Evolutionary conservation across 2,113 vertebrate genomes (phyloP).

Genomic region (Gymnocephalus cernua): DNA sequence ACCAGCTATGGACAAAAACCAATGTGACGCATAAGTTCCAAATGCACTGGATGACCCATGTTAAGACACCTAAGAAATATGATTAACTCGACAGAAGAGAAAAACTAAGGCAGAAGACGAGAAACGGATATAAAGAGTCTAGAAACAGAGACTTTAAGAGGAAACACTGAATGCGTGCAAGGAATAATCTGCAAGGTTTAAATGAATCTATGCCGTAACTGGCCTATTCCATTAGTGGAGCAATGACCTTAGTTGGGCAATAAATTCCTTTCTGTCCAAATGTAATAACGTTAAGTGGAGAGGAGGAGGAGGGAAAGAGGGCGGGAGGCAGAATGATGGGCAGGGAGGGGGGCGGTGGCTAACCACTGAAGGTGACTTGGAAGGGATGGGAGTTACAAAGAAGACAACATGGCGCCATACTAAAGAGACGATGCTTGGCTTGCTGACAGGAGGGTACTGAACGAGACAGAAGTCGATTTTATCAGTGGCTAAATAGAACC

Average conservation of each 20-base stretch:
- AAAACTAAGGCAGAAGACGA: conserved; percentile 6
- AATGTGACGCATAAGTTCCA: conserved; percentile 1
- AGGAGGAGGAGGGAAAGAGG: conserved; percentile 63
- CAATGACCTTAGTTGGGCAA: conserved; percentile 83
- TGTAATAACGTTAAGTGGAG: conserved; percentile 89
- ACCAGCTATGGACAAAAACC: conserved; percentile 46
- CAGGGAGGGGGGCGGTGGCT: conserved; percentile 52
- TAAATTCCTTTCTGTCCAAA: conserved; percentile 89
- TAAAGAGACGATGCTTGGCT: background rate
- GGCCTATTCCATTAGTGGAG: conserved; percentile 90
- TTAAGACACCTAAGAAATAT: conserved; percentile 79
- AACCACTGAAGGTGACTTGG: conserved; percentile 80
- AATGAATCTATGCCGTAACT: conserved; percentile 89
- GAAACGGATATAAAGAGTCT: conserved; percentile 13
- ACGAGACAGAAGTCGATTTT: conserved; percentile 13
- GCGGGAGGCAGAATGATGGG: conserved; percentile 52
- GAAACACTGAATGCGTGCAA: conserved; percentile 70
- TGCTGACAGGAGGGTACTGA: background rate
- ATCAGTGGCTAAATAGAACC: background rate
- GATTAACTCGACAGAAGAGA: conserved; percentile 73
- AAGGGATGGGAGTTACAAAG: conserved; percentile 54
- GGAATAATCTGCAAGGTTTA: conserved; percentile 86
- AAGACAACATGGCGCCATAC: conserved; percentile 63
- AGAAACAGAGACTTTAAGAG: conserved; percentile 72
- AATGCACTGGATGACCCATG: conserved; percentile 79